phyloP scores from a whole-genome alignment of 2,888 invertebrate genomes.

The Rugalucina vietnamica region DNA sequence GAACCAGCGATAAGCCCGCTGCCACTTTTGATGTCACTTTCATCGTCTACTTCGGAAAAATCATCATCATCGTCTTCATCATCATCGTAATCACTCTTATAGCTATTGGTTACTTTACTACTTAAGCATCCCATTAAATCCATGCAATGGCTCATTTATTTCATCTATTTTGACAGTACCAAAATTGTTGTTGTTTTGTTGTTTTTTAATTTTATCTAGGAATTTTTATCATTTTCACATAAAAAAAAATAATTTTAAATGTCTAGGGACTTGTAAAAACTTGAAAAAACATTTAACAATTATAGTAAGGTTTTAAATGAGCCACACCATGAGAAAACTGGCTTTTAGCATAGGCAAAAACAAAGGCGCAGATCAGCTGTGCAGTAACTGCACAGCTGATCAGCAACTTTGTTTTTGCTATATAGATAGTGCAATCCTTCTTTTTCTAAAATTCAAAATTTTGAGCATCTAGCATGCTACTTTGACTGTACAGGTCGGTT shows the following conservation, averaged over 20 bases:
- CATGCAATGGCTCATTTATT: constrained; percentile 1
- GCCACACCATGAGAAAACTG: too few species aligned
- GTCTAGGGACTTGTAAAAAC: background rate
- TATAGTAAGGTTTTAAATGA: background rate
- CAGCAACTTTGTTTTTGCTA: too few species aligned
- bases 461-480: too few species aligned
- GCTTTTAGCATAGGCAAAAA: too few species aligned
- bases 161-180: background rate
- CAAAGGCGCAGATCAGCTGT: too few species aligned
- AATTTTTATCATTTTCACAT: background rate
- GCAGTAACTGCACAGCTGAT: too few species aligned
- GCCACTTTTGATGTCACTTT: background rate
- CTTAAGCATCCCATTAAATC: constrained; percentile 12
- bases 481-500: too few species aligned
- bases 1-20: background rate
- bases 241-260: background rate
- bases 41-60: background rate
- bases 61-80: background rate
- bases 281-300: background rate
- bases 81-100: background rate
- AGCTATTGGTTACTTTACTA: background rate
- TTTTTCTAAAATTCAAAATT: too few species aligned
- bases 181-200: background rate
- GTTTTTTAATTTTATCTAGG: background rate
- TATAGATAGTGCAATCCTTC: too few species aligned